These are phyloP conservation scores for Zosterops pallidus DNA, from an alignment of 2,113 vertebrate species.

Conservation along the genomic window DNA sequence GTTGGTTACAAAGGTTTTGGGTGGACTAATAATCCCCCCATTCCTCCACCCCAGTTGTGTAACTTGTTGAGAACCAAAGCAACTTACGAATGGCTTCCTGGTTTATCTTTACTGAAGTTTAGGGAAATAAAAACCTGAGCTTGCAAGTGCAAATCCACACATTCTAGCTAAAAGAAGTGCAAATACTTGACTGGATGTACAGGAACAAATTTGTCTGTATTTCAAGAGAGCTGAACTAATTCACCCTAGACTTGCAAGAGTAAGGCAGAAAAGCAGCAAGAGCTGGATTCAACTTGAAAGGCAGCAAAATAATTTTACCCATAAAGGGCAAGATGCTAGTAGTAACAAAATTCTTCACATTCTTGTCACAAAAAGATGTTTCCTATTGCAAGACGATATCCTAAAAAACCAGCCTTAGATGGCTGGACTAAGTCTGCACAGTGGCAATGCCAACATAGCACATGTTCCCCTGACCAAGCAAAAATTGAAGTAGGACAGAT, in stretches of 20 bases:
- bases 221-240: not conserved
- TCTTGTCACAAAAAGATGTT: slow-evolving; percentile 10
- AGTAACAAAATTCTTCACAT: slow-evolving; percentile 38
- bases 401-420: slow-evolving; percentile 38
- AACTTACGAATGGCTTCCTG: not conserved
- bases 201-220: rapidly evolving
- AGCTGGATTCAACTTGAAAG: not conserved
- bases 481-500: not conserved
- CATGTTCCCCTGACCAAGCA: not conserved
- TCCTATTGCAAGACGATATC: not conserved
- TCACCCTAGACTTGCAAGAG: not conserved
- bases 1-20: not conserved
- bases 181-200: not conserved
- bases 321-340: slow-evolving; percentile 25
- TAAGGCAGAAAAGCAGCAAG: not conserved
- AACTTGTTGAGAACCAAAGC: not conserved
- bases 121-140: not conserved
- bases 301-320: slow-evolving; percentile 37
- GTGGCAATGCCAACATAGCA: not conserved
- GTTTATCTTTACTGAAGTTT: not conserved
- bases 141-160: not conserved
- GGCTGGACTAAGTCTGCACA: not conserved
- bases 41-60: not conserved
- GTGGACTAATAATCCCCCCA: not conserved
- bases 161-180: not conserved